phyloP scores from a whole-genome alignment of 2,888 invertebrate species.

The Parnassius orleans region DNA sequence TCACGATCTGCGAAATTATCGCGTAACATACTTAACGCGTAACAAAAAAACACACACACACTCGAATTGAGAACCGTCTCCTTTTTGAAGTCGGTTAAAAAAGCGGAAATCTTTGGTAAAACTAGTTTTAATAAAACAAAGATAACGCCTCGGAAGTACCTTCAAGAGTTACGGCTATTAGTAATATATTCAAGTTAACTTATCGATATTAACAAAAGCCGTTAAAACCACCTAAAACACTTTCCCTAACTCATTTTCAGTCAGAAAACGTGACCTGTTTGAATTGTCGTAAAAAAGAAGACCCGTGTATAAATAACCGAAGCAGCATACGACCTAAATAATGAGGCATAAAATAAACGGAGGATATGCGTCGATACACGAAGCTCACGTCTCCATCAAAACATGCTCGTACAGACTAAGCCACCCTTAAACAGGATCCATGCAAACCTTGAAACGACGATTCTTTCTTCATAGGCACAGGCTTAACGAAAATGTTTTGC shows the following conservation, averaged over 20 bases:
- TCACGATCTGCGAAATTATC: too few species aligned
- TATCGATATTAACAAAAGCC: neutral
- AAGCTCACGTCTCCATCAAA: conserved; percentile 17
- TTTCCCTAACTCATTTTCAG: conserved; percentile 24
- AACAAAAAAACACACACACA: too few species aligned
- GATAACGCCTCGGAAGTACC: too few species aligned
- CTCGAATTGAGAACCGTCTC: too few species aligned
- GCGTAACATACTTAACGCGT: too few species aligned
- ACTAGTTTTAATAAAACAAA: too few species aligned
- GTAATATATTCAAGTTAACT: neutral
- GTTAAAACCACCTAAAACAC: conserved; percentile 18
- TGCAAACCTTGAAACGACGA: neutral
- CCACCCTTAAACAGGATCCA: conserved; percentile 9
- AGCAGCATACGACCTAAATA: conserved; percentile 53
- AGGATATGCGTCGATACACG: conserved; percentile 24
- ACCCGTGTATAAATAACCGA: conserved; percentile 34
- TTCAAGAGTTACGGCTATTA: neutral
- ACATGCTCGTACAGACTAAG: conserved; percentile 9
- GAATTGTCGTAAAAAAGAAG: conserved; percentile 30
- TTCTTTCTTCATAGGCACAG: neutral
- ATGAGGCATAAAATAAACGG: conserved; percentile 53
- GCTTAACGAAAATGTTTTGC: conserved; percentile 19
- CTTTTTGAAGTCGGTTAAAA: too few species aligned
- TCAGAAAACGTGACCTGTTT: conserved; percentile 30
- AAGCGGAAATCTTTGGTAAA: too few species aligned